A percentile compares a stretch with the other conserved stretches of the same genome.
Conservation (phyloP, 1,140 invertebrate genomes). For the Lasioglossum albipes region DNA sequence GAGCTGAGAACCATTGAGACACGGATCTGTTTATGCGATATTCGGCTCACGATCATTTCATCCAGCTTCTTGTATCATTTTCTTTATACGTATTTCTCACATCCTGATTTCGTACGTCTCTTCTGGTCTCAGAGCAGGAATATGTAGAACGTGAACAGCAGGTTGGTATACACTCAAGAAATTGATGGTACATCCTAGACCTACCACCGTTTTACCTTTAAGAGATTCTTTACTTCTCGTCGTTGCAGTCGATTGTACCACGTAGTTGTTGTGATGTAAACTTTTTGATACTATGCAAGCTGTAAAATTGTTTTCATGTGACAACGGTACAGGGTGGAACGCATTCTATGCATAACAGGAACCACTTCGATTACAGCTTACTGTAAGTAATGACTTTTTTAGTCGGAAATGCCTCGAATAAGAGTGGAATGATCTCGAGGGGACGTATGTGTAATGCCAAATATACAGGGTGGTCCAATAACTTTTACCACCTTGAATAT, state of each 20-base stretch:
- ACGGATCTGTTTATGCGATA: constrained; percentile 11
- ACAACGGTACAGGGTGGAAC: background rate
- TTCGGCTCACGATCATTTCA: constrained; percentile 28
- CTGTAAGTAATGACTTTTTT: too few relatives aligned
- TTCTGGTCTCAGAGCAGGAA: constrained; percentile 19
- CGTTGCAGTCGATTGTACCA: background rate
- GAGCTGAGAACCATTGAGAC: constrained; percentile 47
- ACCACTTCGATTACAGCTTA: background rate
- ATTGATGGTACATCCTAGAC: background rate
- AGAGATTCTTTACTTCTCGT: background rate
- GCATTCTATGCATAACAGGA: too few relatives aligned
- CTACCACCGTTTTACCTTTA: background rate
- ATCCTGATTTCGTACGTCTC: background rate
- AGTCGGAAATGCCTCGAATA: too few relatives aligned
- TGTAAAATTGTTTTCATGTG: background rate
- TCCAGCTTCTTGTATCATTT: constrained; percentile 4
- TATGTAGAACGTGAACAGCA: constrained; percentile 27
- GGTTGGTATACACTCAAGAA: constrained; percentile 19
- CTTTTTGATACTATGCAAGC: background rate
- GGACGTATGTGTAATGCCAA: too few relatives aligned
- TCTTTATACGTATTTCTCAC: background rate
- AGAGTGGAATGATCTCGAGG: too few relatives aligned
- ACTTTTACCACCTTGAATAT: too few relatives aligned
- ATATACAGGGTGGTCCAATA: too few relatives aligned
- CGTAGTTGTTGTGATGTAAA: background rate